Base-by-base conservation (phyloP, 2,888 invertebrate genomes). In the Stenichneumon culpator region DNA sequence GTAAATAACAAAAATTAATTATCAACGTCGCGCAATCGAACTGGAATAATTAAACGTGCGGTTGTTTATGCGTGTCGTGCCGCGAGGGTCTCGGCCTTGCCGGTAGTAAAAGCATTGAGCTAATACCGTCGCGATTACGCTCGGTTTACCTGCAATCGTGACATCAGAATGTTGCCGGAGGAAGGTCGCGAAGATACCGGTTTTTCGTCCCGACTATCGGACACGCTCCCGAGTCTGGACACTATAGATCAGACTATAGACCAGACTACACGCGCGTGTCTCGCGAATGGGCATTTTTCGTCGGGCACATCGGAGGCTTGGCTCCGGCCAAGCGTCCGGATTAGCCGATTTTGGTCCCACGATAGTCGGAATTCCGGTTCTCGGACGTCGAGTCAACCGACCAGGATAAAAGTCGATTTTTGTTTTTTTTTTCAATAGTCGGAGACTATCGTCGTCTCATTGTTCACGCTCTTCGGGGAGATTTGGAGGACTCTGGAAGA, bases 261-360 rank as follows among this genome's bases (percentile, higher is more conserved):
- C 14, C 0, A 44, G 44, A 14, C 14, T 44, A 3, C 14, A 44
- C 36, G 36, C 6, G 36, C 36, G 36, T 36, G 7, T 6, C 7
- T 7, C 7, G 36, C 36, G 36, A 36, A 36, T 36, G 36, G 7
- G 36, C 0, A 36, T 36, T 36, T 36, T 36, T 7, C 39, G 3
- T 0, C 44, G 44, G 9, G 2, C 11, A 52, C 9, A 39, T 57
- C 4, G 60, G 47, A 11, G 81, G 74, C 81, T 77, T 44, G 77
- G 65, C 54, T 65, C 39, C 16, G 19, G 52, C 7, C 57, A n/a
- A 70, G 50, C 52, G n/a, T 39, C 16, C 16, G 44, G 16, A 82
- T 77, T 82, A 32, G 77, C 25, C 44, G 44, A 70, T 77, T 77
- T 36, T 11, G n/a, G 6, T 67, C 54, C 65, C 72, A 54, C 79